These are phyloP conservation scores for Arrhopalites spinosus DNA, from an alignment of 2,888 invertebrate species.

Conservation along the genomic window DNA sequence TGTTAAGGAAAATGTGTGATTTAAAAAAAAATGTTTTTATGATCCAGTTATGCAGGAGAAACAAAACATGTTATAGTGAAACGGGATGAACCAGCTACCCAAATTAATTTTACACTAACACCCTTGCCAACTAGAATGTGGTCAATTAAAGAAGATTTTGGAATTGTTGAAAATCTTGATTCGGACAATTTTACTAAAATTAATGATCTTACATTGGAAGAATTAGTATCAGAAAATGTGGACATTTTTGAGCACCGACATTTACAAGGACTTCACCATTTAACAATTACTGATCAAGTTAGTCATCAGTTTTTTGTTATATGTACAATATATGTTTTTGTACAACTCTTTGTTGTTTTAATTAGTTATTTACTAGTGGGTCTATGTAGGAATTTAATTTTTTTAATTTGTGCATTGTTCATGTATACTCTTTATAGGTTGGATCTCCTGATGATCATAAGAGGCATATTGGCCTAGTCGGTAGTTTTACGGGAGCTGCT, in stretches of 20 bases:
- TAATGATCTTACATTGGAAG: conserved; percentile 36
- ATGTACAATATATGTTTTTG: background rate
- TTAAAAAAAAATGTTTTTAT: background rate
- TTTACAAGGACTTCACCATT: conserved; percentile 41
- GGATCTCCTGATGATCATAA: conserved; percentile 79
- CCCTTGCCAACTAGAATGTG: conserved; percentile 57
- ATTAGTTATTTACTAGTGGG: no score
- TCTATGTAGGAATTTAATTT: no score
- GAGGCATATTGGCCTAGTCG: conserved; percentile 80
- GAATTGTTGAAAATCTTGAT: conserved; percentile 60
- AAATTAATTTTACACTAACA: conserved; percentile 60
- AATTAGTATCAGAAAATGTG: conserved; percentile 46
- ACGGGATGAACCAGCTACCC: conserved; percentile 61
- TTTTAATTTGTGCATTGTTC: no score
- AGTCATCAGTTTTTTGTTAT: background rate
- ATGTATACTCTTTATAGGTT: conserved; percentile 68
- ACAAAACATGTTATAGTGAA: conserved; percentile 66
- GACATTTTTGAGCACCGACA: conserved; percentile 50
- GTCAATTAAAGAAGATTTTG: conserved; percentile 60
- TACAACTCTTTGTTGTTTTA: conserved; percentile 17
- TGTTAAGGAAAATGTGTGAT: background rate
- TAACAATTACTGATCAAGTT: conserved; percentile 51
- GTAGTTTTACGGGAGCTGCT: conserved; percentile 81
- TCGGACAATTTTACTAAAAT: conserved; percentile 65
- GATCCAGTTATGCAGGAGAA: conserved; percentile 67